Conservation (phyloP, 2,888 invertebrate genomes). For the Hipparchia sbordonii region DNA sequence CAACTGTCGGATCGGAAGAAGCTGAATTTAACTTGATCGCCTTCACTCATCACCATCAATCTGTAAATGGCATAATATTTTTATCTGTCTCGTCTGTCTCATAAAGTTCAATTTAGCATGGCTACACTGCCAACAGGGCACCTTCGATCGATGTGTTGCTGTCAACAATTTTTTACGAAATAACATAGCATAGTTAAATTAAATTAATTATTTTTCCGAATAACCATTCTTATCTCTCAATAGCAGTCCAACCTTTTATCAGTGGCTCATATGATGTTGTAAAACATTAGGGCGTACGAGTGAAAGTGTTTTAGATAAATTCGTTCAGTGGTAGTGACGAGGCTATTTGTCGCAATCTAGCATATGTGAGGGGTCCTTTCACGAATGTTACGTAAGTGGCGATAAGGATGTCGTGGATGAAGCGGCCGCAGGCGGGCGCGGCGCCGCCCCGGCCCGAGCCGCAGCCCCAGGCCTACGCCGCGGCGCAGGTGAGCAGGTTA, state of each 20-base stretch:
- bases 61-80: too few species aligned
- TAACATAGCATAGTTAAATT: slow-evolving; percentile 51
- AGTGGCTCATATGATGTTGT: slow-evolving; percentile 27
- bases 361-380: slow-evolving; percentile 66
- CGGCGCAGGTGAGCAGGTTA: slow-evolving; percentile 72
- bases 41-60: too few species aligned
- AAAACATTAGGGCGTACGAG: slow-evolving; percentile 50
- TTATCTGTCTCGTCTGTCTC: too few species aligned
- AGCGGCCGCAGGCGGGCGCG: slow-evolving; percentile 62
- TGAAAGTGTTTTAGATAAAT: slow-evolving; percentile 68
- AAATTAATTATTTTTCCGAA: slow-evolving; percentile 46
- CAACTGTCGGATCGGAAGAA: too few species aligned
- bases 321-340: slow-evolving; percentile 69
- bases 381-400: slow-evolving; percentile 78
- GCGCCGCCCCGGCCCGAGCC: slow-evolving; percentile 58
- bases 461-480: slow-evolving; percentile 60
- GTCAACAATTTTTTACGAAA: slow-evolving; percentile 66
- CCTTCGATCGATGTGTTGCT: slow-evolving; percentile 80
- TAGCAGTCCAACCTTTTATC: slow-evolving; percentile 21
- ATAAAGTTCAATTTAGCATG: slow-evolving; percentile 45
- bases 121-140: slow-evolving; percentile 82
- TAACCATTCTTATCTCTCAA: slow-evolving; percentile 10
- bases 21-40: too few species aligned
- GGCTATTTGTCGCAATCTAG: slow-evolving; percentile 60
- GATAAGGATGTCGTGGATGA: slow-evolving; percentile 79